Conservation (phyloP, 2,888 invertebrate genomes). For the Calliphora vomitoria region DNA sequence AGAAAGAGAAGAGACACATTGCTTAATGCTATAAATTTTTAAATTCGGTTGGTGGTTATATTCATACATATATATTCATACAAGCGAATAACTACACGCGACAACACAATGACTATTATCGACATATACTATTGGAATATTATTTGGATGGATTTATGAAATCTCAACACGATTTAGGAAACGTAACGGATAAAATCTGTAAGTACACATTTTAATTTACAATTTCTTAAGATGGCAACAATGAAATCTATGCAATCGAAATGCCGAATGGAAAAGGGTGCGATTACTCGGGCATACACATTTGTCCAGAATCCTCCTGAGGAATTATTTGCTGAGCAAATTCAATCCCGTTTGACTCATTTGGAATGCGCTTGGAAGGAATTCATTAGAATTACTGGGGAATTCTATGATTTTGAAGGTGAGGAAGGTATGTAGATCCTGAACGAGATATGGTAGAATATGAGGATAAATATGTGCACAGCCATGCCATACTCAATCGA, state of each 20-base stretch:
- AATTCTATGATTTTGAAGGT: background rate
- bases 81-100: no score
- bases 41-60: no score
- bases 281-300: slow-evolving; percentile 15
- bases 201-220: background rate
- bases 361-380: slow-evolving; percentile 3
- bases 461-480: slow-evolving; percentile 15
- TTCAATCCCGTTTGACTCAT: slow-evolving; percentile 5
- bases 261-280: slow-evolving; percentile 16
- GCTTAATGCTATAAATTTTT: no score
- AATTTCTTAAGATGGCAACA: background rate
- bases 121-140: no score
- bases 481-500: background rate
- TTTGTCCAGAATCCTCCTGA: slow-evolving; percentile 16
- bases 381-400: background rate
- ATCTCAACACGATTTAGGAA: no score
- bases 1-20: no score
- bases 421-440: slow-evolving; percentile 26
- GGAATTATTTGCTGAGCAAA: background rate
- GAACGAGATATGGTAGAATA: slow-evolving; percentile 7
- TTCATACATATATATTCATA: no score
- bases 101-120: no score
- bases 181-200: background rate
- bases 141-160: no score
- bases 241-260: slow-evolving; percentile 4